Conservation (phyloP, 2,797 vertebrate species). For the Okamejei kenojei region DNA sequence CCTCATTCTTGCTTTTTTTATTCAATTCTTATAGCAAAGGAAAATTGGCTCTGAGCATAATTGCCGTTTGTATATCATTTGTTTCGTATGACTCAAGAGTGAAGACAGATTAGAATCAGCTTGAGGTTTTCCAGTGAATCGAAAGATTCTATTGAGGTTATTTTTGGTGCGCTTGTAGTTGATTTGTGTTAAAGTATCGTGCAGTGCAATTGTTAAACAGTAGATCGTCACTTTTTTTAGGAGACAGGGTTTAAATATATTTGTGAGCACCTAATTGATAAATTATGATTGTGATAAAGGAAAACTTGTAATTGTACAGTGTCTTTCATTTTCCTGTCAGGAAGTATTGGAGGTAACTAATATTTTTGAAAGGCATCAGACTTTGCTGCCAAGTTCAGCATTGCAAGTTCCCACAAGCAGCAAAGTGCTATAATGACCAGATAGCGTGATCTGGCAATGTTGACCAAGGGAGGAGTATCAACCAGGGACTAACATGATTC, state of each 20-base stretch:
- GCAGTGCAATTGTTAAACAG: neutral
- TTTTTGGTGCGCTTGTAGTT: neutral
- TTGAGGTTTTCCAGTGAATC: neutral
- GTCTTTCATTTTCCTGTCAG: too few relatives aligned
- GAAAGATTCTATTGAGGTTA: neutral
- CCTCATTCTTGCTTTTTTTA: too few relatives aligned
- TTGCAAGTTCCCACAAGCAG: too few relatives aligned
- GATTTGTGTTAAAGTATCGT: too few relatives aligned
- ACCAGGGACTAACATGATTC: too few relatives aligned
- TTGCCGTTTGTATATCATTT: neutral
- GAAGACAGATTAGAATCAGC: neutral
- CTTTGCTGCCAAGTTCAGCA: too few relatives aligned
- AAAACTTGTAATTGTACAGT: too few relatives aligned
- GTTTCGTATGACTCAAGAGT: neutral
- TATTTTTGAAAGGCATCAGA: too few relatives aligned
- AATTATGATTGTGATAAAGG: neutral
- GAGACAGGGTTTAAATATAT: neutral
- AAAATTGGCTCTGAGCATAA: neutral
- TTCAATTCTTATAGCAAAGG: neutral
- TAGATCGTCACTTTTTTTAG: neutral
- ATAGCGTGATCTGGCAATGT: too few relatives aligned
- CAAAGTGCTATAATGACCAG: too few relatives aligned
- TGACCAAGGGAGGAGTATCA: too few relatives aligned
- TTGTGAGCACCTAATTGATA: neutral
- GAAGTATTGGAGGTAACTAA: too few relatives aligned